Conservation (phyloP, 1,140 invertebrate species). For the Ephestia elutella region DNA sequence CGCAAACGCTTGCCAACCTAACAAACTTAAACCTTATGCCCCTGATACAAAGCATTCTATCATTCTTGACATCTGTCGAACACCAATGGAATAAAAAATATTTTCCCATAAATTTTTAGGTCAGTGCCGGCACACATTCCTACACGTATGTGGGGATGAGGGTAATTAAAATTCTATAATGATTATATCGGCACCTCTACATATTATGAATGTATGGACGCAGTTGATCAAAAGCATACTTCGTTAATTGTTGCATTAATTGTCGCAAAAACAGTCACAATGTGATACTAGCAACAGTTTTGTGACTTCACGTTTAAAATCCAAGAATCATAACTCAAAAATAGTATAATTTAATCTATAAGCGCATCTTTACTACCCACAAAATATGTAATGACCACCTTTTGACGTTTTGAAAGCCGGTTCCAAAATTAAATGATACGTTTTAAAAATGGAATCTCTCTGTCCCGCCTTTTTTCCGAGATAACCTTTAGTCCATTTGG, state of each 20-base stretch:
- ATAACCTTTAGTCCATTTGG: slow-evolving; percentile 71
- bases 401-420: slow-evolving; percentile 72
- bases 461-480: slow-evolving; percentile 71
- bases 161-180: slow-evolving; percentile 66
- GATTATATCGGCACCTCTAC: slow-evolving; percentile 47
- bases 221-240: slow-evolving; percentile 27
- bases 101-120: slow-evolving; percentile 66
- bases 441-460: slow-evolving; percentile 74
- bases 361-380: slow-evolving; percentile 50
- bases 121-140: slow-evolving; percentile 53
- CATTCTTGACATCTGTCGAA: slow-evolving; percentile 14
- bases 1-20: slow-evolving; percentile 4
- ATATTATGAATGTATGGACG: slow-evolving; percentile 19
- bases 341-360: slow-evolving; percentile 41
- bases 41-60: slow-evolving; percentile 19
- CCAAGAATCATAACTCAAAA: slow-evolving; percentile 25
- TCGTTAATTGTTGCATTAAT: slow-evolving; percentile 9
- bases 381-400: slow-evolving; percentile 72
- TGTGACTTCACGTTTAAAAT: not conserved
- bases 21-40: slow-evolving; percentile 27
- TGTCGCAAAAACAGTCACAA: slow-evolving; percentile 15
- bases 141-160: slow-evolving; percentile 53
- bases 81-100: slow-evolving; percentile 35
- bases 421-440: slow-evolving; percentile 74
- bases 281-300: not conserved